A percentile compares a stretch with the other conserved stretches of the same genome.
phyloP scores from a whole-genome alignment of 2,888 invertebrate genomes.

The Acanthococcus lagerstroemiae region DNA sequence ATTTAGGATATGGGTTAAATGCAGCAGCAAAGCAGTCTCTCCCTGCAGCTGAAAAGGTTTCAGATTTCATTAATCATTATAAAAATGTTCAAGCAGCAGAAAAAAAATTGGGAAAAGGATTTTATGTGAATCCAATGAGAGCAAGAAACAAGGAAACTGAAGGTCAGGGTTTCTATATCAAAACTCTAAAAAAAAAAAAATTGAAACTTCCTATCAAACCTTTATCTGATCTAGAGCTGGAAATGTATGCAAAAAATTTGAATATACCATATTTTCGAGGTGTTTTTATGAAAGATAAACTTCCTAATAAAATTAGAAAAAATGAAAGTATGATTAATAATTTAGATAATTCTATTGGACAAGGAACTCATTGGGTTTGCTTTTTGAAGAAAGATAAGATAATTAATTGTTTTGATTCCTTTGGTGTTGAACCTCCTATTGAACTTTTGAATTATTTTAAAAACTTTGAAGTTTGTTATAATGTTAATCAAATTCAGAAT shows the following conservation, averaged over 20 bases:
- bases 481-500: constrained; percentile 27
- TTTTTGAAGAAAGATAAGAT: constrained; percentile 39
- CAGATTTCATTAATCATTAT: no score
- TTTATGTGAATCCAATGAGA: no score
- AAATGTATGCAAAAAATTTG: constrained; percentile 32
- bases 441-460: constrained; percentile 28
- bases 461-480: constrained; percentile 20
- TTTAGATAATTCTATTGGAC: constrained; percentile 37
- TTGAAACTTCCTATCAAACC: constrained; percentile 6
- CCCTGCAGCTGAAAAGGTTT: no score
- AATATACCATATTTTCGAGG: constrained; percentile 37
- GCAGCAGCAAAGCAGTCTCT: no score
- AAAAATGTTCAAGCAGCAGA: no score
- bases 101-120: no score
- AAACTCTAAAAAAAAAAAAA: no score
- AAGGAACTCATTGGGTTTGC: constrained; percentile 41
- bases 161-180: no score
- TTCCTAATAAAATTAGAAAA: constrained; percentile 37
- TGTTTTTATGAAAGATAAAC: constrained; percentile 40
- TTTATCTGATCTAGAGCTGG: constrained; percentile 35
- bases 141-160: no score
- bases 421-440: constrained; percentile 39
- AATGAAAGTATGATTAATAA: constrained; percentile 39
- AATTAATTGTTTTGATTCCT: constrained; percentile 41
- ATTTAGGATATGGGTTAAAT: no score